Conservation (phyloP, 2,888 invertebrate species). For the Cerceris rybyensis region DNA sequence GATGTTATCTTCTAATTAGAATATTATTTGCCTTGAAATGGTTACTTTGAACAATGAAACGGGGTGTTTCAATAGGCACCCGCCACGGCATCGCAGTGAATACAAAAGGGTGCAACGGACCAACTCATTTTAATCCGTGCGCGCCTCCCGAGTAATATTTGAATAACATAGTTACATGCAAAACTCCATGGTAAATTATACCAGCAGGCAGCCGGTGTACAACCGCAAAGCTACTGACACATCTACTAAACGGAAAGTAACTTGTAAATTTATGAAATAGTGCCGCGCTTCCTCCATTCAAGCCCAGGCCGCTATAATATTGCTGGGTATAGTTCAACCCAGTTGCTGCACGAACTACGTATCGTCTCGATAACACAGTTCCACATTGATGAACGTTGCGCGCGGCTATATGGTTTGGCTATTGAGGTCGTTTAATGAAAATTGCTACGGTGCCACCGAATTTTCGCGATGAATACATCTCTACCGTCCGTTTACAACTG, state of each 20-base stretch:
- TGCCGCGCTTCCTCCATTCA: slow-evolving; percentile 30
- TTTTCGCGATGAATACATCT: slow-evolving; percentile 9
- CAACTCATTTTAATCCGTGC: slow-evolving; percentile 36
- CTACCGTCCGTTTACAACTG: neutral
- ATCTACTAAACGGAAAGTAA: slow-evolving; percentile 50
- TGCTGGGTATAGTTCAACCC: slow-evolving; percentile 22
- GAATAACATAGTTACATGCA: slow-evolving; percentile 46
- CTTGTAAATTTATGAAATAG: slow-evolving; percentile 61
- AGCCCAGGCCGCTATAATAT: slow-evolving; percentile 37
- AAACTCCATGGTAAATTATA: slow-evolving; percentile 40
- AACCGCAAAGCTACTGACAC: neutral
- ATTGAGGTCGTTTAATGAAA: slow-evolving; percentile 58
- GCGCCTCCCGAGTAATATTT: slow-evolving; percentile 22
- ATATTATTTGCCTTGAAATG: slow-evolving; percentile 46
- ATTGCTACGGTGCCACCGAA: slow-evolving; percentile 52
- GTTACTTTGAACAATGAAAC: slow-evolving; percentile 2
- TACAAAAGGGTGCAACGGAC: slow-evolving; percentile 23
- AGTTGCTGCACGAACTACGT: slow-evolving; percentile 21
- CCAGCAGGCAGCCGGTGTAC: neutral
- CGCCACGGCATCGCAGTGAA: slow-evolving; percentile 6
- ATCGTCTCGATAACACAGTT: slow-evolving; percentile 43
- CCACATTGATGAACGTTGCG: slow-evolving; percentile 50
- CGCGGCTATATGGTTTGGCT: slow-evolving; percentile 47
- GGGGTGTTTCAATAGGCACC: neutral
- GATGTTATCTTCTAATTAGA: slow-evolving; percentile 44